Conservation (phyloP, 1,140 invertebrate genomes). For the Metopolophium dirhodum region DNA sequence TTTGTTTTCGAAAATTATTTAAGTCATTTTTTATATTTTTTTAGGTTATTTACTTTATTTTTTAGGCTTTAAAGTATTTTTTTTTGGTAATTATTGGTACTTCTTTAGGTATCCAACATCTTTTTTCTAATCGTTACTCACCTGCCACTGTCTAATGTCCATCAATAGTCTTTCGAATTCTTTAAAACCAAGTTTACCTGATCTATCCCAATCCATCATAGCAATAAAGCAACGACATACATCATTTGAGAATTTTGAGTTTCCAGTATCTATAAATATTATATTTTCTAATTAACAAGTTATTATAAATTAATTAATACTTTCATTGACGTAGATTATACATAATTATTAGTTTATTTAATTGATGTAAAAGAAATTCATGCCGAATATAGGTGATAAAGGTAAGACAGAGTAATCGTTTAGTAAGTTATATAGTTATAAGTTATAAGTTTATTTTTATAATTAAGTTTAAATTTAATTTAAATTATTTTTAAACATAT, state of each 20-base stretch:
- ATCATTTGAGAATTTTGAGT: constrained; percentile 88
- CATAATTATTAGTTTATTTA: too few relatives aligned
- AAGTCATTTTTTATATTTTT: too few relatives aligned
- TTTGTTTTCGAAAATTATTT: too few relatives aligned
- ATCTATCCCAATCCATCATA: constrained; percentile 90
- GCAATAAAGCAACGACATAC: constrained; percentile 94
- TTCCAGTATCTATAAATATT: constrained; percentile 71
- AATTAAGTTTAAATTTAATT: too few relatives aligned
- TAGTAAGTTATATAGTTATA: too few relatives aligned
- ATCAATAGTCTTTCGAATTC: constrained; percentile 90
- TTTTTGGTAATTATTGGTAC: too few relatives aligned
- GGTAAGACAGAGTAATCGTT: too few relatives aligned
- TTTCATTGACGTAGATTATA: constrained; percentile 74
- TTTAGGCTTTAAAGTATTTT: too few relatives aligned
- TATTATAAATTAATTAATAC: not conserved
- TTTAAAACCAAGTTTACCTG: constrained; percentile 92
- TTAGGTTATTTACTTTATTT: too few relatives aligned
- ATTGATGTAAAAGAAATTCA: not conserved
- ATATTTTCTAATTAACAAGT: not conserved
- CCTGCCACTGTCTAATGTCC: constrained; percentile 89
- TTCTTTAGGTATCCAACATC: too few relatives aligned
- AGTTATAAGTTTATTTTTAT: too few relatives aligned
- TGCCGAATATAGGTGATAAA: not conserved
- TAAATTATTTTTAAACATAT: too few relatives aligned
- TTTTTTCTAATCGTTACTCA: not conserved